phyloP scores from a whole-genome alignment of 2,113 vertebrate species.

The Abramis brama region DNA sequence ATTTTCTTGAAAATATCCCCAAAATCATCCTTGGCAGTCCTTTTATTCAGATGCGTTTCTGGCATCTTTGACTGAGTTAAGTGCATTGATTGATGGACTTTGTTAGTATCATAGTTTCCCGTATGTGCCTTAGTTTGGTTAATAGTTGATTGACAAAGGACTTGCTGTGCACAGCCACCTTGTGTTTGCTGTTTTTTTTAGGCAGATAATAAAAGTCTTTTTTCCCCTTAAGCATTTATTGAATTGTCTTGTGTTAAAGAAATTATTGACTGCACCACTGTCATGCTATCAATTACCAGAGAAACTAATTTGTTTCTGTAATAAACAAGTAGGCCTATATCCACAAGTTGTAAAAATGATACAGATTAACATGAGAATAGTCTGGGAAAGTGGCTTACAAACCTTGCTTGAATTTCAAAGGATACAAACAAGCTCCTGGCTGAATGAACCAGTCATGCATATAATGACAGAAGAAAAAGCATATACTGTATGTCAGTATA shows the following conservation, averaged over 20 bases:
- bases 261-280: not conserved
- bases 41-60: conserved; percentile 56
- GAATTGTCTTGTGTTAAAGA: not conserved
- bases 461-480: not conserved
- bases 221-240: conserved; percentile 38
- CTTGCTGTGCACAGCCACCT: conserved; percentile 9
- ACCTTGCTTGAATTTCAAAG: not conserved
- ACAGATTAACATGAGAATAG: not conserved
- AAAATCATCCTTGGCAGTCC: not conserved
- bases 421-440: not conserved
- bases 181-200: conserved; percentile 49
- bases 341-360: not conserved
- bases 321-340: not conserved
- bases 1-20: conserved; percentile 12
- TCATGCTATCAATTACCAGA: not conserved
- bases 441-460: not conserved
- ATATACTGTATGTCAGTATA: not conserved
- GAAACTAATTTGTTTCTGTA: not conserved
- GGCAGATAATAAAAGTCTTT: conserved; percentile 61
- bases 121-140: conserved; percentile 64
- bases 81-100: conserved; percentile 31
- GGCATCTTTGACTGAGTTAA: conserved; percentile 3
- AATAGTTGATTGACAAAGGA: conserved; percentile 36
- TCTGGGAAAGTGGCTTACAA: not conserved
- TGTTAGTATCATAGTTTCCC: conserved; percentile 53